Conservation (phyloP, 2,113 vertebrate genomes). For the Leucopsar rothschildi region DNA sequence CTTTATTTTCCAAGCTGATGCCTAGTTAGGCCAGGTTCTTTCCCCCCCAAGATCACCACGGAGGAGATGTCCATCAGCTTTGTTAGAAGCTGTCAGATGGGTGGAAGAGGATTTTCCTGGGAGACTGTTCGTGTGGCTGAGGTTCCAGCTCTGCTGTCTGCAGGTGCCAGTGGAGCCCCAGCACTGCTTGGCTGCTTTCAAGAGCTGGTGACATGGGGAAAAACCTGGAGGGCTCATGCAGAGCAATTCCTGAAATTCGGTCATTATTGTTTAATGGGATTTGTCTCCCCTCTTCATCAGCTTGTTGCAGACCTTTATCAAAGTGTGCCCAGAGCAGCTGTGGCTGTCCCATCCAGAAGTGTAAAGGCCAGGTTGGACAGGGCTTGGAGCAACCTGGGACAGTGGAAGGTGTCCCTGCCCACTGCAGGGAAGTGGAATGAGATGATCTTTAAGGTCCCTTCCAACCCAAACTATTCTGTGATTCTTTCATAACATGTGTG, state of each 20-base stretch:
- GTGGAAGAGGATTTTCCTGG: background rate
- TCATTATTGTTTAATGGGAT: background rate
- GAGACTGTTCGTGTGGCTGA: background rate
- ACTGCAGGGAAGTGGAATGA: background rate
- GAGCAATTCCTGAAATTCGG: background rate
- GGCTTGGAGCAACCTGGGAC: background rate
- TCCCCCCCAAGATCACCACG: rapidly evolving
- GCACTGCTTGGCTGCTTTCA: background rate
- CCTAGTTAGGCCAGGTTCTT: background rate
- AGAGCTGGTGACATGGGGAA: rapidly evolving
- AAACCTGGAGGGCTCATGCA: background rate
- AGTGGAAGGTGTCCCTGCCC: background rate
- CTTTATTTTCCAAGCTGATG: background rate
- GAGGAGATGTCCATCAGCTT: background rate
- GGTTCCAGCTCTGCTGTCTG: background rate
- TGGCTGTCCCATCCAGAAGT: background rate
- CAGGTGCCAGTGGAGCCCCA: background rate
- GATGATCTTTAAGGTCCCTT: background rate
- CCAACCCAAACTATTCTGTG: background rate
- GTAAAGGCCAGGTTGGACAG: rapidly evolving
- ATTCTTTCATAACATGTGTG: background rate
- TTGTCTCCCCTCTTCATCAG: background rate
- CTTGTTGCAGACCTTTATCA: background rate
- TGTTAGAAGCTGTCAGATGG: background rate
- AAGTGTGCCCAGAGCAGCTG: background rate